These are phyloP conservation scores for Drosophila yakuba DNA, from an alignment of 1,140 invertebrate species.

Conservation along the genomic window DNA sequence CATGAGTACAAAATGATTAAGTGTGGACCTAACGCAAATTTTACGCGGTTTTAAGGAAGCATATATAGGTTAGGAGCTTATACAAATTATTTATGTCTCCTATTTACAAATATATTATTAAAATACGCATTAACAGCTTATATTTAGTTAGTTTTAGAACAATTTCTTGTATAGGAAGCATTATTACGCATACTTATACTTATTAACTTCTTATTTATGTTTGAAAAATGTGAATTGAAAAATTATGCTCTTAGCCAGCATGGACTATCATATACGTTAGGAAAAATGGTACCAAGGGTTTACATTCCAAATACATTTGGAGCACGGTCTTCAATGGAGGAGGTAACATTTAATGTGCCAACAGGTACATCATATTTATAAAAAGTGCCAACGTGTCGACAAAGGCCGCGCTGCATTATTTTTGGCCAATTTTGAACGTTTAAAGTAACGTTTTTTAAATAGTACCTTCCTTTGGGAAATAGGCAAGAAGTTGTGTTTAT, in stretches of 20 bases:
- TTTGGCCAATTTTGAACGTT: background rate
- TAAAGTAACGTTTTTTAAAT: background rate
- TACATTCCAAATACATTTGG: no score
- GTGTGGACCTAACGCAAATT: conserved; percentile 12
- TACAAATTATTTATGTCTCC: no score
- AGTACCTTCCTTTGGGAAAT: background rate
- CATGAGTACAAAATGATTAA: conserved; percentile 24
- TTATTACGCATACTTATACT: no score
- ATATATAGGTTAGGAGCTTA: background rate
- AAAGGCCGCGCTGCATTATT: background rate
- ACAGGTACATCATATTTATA: background rate
- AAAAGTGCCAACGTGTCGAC: background rate
- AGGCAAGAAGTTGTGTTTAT: background rate
- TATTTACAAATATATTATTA: no score
- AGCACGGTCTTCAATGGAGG: background rate
- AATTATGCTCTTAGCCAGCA: no score
- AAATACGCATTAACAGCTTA: no score
- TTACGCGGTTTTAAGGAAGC: background rate
- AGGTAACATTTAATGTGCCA: background rate
- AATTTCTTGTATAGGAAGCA: no score
- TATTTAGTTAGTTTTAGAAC: background rate
- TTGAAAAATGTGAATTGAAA: no score
- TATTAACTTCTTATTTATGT: no score
- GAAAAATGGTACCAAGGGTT: no score
- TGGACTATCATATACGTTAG: no score